Conservation (phyloP, 2,797 vertebrate genomes). For the Lepus oiostolus region DNA sequence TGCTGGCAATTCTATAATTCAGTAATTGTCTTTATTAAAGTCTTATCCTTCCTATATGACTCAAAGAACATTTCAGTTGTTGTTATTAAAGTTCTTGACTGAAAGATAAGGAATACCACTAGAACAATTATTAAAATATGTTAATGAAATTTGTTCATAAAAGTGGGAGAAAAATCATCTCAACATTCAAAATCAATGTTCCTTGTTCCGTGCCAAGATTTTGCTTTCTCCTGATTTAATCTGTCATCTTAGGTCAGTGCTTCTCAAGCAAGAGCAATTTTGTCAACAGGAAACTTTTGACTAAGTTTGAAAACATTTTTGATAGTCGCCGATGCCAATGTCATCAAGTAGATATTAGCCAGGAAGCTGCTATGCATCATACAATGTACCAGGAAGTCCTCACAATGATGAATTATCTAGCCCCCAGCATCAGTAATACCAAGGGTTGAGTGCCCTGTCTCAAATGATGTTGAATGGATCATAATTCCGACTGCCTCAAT, state of each 20-base stretch:
- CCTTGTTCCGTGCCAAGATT: background rate
- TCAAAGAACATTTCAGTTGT: background rate
- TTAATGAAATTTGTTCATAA: constrained; percentile 34
- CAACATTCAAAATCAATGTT: background rate
- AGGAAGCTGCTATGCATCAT: background rate
- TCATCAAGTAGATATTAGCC: background rate
- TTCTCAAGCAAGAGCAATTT: background rate
- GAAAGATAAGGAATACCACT: background rate
- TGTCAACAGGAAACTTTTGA: background rate
- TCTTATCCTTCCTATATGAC: background rate
- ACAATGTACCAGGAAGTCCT: background rate
- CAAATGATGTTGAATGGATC: background rate
- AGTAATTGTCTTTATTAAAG: background rate
- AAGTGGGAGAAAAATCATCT: background rate
- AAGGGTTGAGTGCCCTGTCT: background rate
- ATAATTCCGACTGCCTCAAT: background rate
- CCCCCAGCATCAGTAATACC: background rate
- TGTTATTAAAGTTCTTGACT: background rate
- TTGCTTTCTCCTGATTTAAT: background rate
- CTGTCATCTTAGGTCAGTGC: background rate
- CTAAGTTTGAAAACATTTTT: background rate
- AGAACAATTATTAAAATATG: constrained; percentile 29
- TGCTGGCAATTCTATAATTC: background rate
- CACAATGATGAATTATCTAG: background rate
- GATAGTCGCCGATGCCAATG: background rate